Evolutionary conservation across 2,888 invertebrate species (phyloP), one percentile per base, ranked within the genome.

Genomic region (Deilephila porcellus): DNA sequence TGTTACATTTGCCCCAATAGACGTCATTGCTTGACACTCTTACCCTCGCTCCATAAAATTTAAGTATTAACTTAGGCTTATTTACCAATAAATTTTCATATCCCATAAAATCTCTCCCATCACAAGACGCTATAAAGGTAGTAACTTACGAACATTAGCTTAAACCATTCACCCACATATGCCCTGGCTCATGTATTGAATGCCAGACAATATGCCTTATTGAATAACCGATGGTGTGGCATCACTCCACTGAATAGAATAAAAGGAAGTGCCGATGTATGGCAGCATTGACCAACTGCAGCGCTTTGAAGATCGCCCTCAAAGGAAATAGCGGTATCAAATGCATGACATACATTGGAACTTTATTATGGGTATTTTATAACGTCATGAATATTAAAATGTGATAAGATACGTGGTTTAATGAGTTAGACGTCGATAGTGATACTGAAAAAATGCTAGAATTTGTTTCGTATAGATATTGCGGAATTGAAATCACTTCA

Each of bases 191-290:
- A 60, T 29, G 60, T 60, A 60, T 60, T 60, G 60, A 60, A 60
- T 60, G 60, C 14, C 25, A 17, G 60, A 60, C 60, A 60, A 60
- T 60, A 60, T 60, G 20, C 60, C 60, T 25, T 60, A 60, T 60
- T 60, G 60, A 60, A 29, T 60, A 60, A 25, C 4, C 29, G 29
- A 60, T 29, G 6, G 60, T 60, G 29, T 60, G 17, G 60, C 29
- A 60, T 14, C 29, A 29, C 25, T 25, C 60, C 20, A 4, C 56
- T 56, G 17, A 14, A 60, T 60, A 17, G 29, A 17, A 60, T 60
- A 32, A 60, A 29, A 60, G 60, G 60, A 29, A 29, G 25, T 60
- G 25, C 14, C 17, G 60, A 60, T 20, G 60, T 60, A 60, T 60
- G n/a, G 60, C 8, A 45, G 56, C n/a, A 56, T 56, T 56, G 56